Percentiles rank a stretch among this genome's conserved stretches.
phyloP scores from a whole-genome alignment of 2,888 invertebrate genomes.

The Meta bourneti region DNA sequence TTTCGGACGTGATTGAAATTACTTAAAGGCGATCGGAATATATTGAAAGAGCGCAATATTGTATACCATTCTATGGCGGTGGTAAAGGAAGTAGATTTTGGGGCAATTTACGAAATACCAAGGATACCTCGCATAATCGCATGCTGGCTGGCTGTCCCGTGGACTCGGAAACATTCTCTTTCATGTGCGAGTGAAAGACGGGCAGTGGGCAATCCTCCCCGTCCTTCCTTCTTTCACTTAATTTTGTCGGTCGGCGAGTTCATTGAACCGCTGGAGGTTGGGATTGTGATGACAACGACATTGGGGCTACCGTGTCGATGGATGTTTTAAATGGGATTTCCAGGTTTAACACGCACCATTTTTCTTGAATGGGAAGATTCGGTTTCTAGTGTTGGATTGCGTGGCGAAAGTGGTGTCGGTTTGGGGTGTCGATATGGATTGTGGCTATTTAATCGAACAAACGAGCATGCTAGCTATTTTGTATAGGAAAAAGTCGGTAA shows the following conservation, averaged over 20 bases:
- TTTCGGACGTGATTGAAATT: neutral
- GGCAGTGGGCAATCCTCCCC: neutral
- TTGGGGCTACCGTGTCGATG: conserved; percentile 32
- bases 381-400: neutral
- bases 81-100: neutral
- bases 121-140: neutral
- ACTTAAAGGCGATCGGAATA: neutral
- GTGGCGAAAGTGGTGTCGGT: neutral
- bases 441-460: too few relatives aligned
- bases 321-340: neutral
- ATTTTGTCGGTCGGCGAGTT: conserved; percentile 24
- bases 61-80: neutral
- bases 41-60: neutral
- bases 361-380: neutral
- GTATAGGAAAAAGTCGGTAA: too few relatives aligned
- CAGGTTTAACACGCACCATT: too few relatives aligned
- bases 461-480: too few relatives aligned
- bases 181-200: conserved; percentile 2
- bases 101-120: neutral
- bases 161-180: neutral
- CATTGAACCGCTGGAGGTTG: conserved; percentile 16
- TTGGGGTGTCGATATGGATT: neutral
- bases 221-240: conserved; percentile 16
- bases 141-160: neutral
- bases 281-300: neutral